A percentile compares a stretch with the other conserved stretches of the same genome.
Conservation (phyloP, 2,888 invertebrate species). For the Dolomedes plantarius region DNA sequence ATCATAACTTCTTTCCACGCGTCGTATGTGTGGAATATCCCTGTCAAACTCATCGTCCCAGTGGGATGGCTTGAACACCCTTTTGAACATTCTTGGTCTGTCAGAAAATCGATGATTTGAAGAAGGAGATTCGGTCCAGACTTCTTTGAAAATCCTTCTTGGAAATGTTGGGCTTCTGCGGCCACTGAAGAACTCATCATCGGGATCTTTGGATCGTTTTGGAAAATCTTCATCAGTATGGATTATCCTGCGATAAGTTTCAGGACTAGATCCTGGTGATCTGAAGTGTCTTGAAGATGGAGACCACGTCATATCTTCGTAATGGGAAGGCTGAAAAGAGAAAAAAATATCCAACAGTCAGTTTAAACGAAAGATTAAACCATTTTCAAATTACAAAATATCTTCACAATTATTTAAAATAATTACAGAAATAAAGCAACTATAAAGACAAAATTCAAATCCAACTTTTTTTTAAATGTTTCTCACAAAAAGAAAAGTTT, state of each 20-base stretch:
- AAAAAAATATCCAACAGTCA: too few species aligned
- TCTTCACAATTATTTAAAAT: too few species aligned
- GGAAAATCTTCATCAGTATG: constrained; percentile 44
- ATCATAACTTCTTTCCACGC: constrained; percentile 30
- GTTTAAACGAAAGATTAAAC: too few species aligned
- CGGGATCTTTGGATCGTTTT: neutral
- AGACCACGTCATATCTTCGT: constrained; percentile 69
- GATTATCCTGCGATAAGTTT: constrained; percentile 45
- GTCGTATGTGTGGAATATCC: constrained; percentile 38
- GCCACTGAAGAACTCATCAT: constrained; percentile 38
- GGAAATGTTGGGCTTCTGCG: constrained; percentile 50
- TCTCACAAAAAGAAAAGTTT: too few species aligned
- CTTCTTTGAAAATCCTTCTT: constrained; percentile 49
- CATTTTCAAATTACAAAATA: too few species aligned
- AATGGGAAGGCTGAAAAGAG: constrained; percentile 58
- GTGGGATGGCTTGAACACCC: constrained; percentile 47
- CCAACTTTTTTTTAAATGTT: too few species aligned
- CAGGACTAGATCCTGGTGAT: constrained; percentile 48
- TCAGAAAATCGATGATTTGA: constrained; percentile 41
- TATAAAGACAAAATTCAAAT: too few species aligned
- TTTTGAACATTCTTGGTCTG: constrained; percentile 60
- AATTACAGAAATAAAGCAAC: too few species aligned
- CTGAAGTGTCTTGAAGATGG: constrained; percentile 36
- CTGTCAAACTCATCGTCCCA: constrained; percentile 53
- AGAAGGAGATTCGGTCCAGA: constrained; percentile 37